Evolutionary conservation across 2,888 invertebrate genomes (phyloP).

Genomic region (Xanthorhoe designata): DNA sequence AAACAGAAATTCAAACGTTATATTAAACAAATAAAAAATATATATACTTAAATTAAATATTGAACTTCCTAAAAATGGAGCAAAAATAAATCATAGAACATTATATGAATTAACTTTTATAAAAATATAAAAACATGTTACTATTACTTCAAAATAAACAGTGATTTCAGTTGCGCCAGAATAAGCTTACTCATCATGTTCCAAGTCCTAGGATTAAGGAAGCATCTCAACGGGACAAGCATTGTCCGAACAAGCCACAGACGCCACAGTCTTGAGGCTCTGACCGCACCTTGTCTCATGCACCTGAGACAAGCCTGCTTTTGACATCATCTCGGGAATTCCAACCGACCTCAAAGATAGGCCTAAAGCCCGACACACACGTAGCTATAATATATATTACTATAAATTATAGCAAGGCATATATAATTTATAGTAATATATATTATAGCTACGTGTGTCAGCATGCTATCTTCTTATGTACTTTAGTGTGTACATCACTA

Average conservation of each 20-base stretch:
- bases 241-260: slow-evolving; percentile 36
- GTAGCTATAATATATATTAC: too few species aligned
- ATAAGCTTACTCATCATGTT: not conserved
- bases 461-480: slow-evolving; percentile 1
- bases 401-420: too few species aligned
- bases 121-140: not conserved
- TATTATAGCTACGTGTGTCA: too few species aligned
- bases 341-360: slow-evolving; percentile 11
- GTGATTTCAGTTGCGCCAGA: not conserved
- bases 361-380: too few species aligned
- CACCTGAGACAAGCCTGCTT: slow-evolving; percentile 53
- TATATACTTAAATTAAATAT: too few species aligned
- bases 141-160: not conserved
- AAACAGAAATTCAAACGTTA: not conserved
- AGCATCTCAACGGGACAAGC: slow-evolving; percentile 3
- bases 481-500: too few species aligned
- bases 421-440: too few species aligned
- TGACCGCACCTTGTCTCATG: slow-evolving; percentile 49
- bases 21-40: too few species aligned
- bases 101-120: not conserved
- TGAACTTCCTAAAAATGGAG: not conserved
- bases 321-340: slow-evolving; percentile 45
- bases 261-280: slow-evolving; percentile 38
- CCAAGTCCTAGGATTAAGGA: slow-evolving; percentile 14
- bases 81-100: not conserved